phyloP scores from a whole-genome alignment of 2,797 vertebrate genomes.

The Neosilurus mollespiculum region DNA sequence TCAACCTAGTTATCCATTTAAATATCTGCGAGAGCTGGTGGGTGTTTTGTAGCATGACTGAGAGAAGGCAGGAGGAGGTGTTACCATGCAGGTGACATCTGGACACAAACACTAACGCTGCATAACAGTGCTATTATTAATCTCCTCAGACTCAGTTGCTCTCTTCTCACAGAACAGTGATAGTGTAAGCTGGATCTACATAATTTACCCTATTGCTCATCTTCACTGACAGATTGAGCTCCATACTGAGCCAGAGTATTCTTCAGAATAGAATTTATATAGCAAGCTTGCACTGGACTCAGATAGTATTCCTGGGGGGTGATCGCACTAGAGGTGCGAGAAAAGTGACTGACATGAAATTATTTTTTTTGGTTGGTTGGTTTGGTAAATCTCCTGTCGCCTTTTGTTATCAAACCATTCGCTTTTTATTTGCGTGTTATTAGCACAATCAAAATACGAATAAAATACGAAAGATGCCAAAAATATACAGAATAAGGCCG shows the following conservation, averaged over 20 bases:
- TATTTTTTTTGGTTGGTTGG: no score
- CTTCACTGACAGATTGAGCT: neutral
- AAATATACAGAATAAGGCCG: no score
- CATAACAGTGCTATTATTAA: conserved; percentile 28
- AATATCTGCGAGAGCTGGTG: conserved; percentile 57
- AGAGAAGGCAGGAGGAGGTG: conserved; percentile 32
- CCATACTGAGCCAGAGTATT: neutral
- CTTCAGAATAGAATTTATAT: conserved; percentile 14
- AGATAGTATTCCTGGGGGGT: neutral
- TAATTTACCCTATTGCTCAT: neutral
- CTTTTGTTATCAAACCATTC: no score
- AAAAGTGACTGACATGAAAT: no score
- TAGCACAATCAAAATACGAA: no score
- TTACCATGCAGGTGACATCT: conserved; percentile 42
- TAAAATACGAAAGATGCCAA: no score
- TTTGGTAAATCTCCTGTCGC: no score
- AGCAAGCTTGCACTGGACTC: neutral
- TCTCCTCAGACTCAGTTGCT: conserved; percentile 31
- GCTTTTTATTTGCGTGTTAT: no score
- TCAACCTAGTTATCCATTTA: conserved; percentile 61
- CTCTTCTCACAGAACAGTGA: conserved; percentile 20
- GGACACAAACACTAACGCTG: conserved; percentile 16
- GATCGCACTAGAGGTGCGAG: no score
- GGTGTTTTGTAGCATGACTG: conserved; percentile 34
- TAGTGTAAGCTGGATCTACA: conserved; percentile 19